phyloP scores from a whole-genome alignment of 2,888 invertebrate species.

The Papilio protenor region DNA sequence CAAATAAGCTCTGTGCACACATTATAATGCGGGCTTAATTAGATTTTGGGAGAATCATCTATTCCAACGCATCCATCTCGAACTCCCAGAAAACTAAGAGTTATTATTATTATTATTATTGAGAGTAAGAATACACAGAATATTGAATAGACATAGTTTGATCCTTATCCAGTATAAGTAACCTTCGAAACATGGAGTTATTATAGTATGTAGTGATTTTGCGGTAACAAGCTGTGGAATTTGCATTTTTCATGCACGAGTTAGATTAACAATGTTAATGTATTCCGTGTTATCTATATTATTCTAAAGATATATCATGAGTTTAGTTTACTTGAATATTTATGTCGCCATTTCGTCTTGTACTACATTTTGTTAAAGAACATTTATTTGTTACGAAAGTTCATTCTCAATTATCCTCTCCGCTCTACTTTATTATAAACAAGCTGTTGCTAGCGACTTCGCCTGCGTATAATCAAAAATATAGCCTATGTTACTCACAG shows the following conservation, averaged over 20 bases:
- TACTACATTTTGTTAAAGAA: neutral
- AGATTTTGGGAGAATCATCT: neutral
- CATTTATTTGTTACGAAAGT: neutral
- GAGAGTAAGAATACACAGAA: neutral
- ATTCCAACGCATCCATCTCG: neutral
- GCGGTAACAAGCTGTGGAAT: neutral
- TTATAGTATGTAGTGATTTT: neutral
- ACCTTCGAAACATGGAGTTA: neutral
- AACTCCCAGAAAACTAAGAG: neutral
- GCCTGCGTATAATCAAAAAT: too few relatives aligned
- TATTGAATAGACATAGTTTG: neutral
- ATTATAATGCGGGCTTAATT: neutral
- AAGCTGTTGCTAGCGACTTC: too few relatives aligned
- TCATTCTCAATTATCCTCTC: too few relatives aligned
- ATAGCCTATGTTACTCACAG: too few relatives aligned
- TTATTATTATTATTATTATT: neutral
- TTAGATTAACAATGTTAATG: slow-evolving; percentile 6
- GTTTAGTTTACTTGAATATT: neutral
- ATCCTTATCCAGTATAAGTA: neutral
- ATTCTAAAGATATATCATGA: neutral
- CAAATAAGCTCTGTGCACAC: neutral
- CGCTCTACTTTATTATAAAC: too few relatives aligned
- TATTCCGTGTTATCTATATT: neutral
- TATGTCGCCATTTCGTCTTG: neutral
- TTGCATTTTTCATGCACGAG: slow-evolving; percentile 15